Evolutionary conservation across 2,113 vertebrate species (phyloP).

Genomic region (Nannobrachium achirus): DNA sequence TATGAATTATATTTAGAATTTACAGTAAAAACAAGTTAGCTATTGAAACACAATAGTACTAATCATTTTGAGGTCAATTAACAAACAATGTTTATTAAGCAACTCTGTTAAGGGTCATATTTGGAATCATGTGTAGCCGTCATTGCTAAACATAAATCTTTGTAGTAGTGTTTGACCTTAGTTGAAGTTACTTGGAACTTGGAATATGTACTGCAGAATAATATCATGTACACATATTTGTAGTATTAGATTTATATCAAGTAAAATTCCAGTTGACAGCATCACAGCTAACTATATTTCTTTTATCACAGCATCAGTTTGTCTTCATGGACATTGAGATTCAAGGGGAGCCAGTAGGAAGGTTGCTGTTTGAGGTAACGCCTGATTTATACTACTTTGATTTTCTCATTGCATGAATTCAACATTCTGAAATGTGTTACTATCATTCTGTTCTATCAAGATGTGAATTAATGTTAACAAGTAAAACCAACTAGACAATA

Average conservation of each 20-base stretch:
- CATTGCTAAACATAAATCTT: neutral
- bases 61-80: too few relatives aligned
- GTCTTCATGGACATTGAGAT: constrained; percentile 87
- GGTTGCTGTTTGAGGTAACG: constrained; percentile 88
- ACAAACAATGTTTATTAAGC: too few relatives aligned
- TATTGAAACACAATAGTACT: too few relatives aligned
- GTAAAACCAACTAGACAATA: too few relatives aligned
- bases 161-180: neutral
- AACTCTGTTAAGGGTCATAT: neutral
- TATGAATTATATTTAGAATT: too few relatives aligned
- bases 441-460: neutral
- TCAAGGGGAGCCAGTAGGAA: constrained; percentile 73
- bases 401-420: neutral
- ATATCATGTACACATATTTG: neutral
- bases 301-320: constrained; percentile 76
- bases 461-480: neutral
- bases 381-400: neutral
- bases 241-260: neutral
- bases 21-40: too few relatives aligned
- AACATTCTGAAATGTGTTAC: neutral
- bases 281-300: neutral
- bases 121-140: neutral
- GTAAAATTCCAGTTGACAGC: neutral
- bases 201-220: neutral
- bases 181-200: neutral